These are phyloP conservation scores for Philaenus spumarius DNA, from an alignment of 1,140 invertebrate species.

Conservation along the genomic window DNA sequence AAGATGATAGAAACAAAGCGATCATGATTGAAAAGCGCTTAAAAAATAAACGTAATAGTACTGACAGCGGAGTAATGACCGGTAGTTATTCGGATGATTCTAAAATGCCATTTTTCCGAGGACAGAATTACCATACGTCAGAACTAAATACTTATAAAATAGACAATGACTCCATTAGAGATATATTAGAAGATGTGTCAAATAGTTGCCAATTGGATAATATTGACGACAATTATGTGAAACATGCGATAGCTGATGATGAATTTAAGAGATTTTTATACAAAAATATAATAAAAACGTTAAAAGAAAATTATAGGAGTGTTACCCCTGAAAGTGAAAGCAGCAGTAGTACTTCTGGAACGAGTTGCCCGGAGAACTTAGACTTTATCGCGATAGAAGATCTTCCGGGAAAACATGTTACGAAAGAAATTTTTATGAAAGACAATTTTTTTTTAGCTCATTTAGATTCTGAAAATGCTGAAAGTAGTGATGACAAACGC, in stretches of 20 bases:
- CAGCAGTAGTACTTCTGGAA: not conserved
- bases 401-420: no score
- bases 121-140: not conserved
- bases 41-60: conserved; percentile 1
- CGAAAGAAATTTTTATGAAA: no score
- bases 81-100: not conserved
- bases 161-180: not conserved
- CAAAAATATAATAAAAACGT: not conserved
- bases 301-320: not conserved
- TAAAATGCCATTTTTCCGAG: not conserved
- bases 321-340: not conserved
- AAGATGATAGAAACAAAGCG: not conserved
- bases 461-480: not conserved
- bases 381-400: no score
- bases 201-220: not conserved
- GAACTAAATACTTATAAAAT: not conserved
- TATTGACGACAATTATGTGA: not conserved
- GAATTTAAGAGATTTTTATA: not conserved
- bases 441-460: not conserved
- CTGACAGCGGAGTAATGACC: conserved; percentile 6
- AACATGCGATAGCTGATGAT: not conserved
- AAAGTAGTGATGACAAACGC: not conserved
- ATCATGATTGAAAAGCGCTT: not conserved
- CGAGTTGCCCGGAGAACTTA: not conserved
- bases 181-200: not conserved